Base-by-base conservation (phyloP, 2,113 vertebrate species). In the Xenotilapia flavipinnis region DNA sequence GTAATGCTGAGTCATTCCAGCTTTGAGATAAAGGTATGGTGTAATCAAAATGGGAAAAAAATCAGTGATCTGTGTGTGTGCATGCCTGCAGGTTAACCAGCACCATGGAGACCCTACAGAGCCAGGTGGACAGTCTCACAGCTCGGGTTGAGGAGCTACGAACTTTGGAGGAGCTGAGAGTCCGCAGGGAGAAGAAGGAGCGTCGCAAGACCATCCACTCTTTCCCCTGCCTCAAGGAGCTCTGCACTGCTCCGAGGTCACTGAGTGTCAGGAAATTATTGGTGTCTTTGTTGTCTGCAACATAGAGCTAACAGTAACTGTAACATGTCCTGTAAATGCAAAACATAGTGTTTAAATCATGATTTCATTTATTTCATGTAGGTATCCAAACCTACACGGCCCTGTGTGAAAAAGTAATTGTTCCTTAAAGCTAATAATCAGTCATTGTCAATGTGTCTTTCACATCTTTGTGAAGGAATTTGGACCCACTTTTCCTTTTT, bases 201-300 rank as follows among this genome's bases (percentile, higher is more conserved):
- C 96, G 98, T 4, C 96, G 98, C 56, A 97, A 98, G 92, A 99
- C 98, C 17, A 97, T 99, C 86, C 98, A 99, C 91, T 98, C 98
- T 13, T 99, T 99, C 92, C 98, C 98, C 90, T 99, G 98, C 94
- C 96, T 99, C 45, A 98, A 98, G 92, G 99, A 99, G 87, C 97
- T 99, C 23, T 98, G 97, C 94, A 97, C 97, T 4, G 97, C 97
- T 4, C 97, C 97, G 81, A 97, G 98, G 98, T 99, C 55, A 2
- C 58, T 5, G 3, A 23, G 80, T n/a, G 38, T 15, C 26, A 17
- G 6, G 2, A 12, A 31, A 49, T n/a, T 19, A 28, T 49, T 77
- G 42, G 42, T 3, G 45, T 77, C 42, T 47, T 75, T 26, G 4
- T 17, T 4, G 26, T 49, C 45, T 49, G 23, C 33, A 77, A 28